Evolutionary conservation across 1,140 invertebrate genomes (phyloP), one percentile per base, ranked within the genome.

Genomic region (Camponotus pennsylvanicus): DNA sequence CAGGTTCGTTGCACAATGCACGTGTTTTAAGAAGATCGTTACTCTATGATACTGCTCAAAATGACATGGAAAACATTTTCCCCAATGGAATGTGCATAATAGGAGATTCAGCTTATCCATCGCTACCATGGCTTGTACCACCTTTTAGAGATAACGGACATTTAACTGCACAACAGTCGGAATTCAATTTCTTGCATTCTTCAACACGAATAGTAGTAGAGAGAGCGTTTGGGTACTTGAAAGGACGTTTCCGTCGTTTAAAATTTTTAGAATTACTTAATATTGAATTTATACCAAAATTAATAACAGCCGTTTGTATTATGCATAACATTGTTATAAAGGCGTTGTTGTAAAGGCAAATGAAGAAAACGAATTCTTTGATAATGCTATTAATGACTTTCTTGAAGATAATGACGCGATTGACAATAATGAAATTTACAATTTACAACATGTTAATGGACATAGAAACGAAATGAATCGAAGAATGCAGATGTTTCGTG

Each of bases 221-320:
- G n/a, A 69, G n/a, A 27, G 66, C 37, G 66, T 69, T 69, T 45
- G 40, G 37, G 1, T 69, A 69, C 7, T 40, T 70, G 4, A 67
- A 67, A 67, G 63, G 7, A 11, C 64, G 64, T 42, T 67, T 67
- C n/a, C 37, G 34, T 42, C 64, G 34, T 67, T 67, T 42, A 11
- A 67, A 3, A 67, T 67, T 67, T 21, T 67, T 67, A 67, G 64
- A 67, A 67, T 67, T 67, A 67, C 64, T 67, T 64, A 7, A 64
- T 64, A 64, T 64, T 64, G 32, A 64, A 63, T 63, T 66, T 8
- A 66, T 66, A 18, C 63, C 18, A 37, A 40, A 66, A 66, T 40
- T 66, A 66, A 21, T 67, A 67, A 67, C 64, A 21, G 18, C 64
- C 7, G n/a, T 2, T 67, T 67, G 37, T 67, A 67, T 67, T 42